These are phyloP conservation scores for Samia ricini DNA, from an alignment of 1,140 invertebrate species.

Conservation along the genomic window DNA sequence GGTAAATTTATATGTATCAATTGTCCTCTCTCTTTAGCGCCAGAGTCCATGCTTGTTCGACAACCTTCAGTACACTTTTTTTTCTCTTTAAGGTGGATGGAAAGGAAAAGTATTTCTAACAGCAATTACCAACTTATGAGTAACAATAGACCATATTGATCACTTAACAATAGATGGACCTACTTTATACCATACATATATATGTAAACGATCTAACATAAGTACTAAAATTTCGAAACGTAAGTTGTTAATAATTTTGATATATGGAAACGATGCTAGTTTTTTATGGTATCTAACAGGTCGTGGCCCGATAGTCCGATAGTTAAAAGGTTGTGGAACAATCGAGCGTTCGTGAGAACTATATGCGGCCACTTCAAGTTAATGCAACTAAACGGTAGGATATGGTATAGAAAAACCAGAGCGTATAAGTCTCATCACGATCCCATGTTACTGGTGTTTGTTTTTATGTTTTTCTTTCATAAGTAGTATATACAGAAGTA, in stretches of 20 bases:
- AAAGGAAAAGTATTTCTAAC: too few relatives aligned
- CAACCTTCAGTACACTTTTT: too few relatives aligned
- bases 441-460: not conserved
- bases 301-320: conserved; percentile 60
- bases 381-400: conserved; percentile 48
- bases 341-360: conserved; percentile 65
- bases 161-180: too few relatives aligned
- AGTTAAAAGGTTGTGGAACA: conserved; percentile 66
- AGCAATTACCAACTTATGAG: too few relatives aligned
- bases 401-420: conserved; percentile 6
- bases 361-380: conserved; percentile 56
- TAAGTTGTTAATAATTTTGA: conserved; percentile 2
- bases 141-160: too few relatives aligned
- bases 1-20: too few relatives aligned
- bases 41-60: too few relatives aligned
- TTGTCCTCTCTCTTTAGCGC: too few relatives aligned
- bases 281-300: conserved; percentile 55
- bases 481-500: not conserved
- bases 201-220: too few relatives aligned
- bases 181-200: too few relatives aligned
- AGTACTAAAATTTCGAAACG: too few relatives aligned
- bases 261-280: conserved; percentile 11
- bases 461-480: not conserved
- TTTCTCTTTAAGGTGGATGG: too few relatives aligned
- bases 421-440: conserved; percentile 5